phyloP scores from a whole-genome alignment of 2,113 vertebrate genomes.

The Dasyprocta punctata region DNA sequence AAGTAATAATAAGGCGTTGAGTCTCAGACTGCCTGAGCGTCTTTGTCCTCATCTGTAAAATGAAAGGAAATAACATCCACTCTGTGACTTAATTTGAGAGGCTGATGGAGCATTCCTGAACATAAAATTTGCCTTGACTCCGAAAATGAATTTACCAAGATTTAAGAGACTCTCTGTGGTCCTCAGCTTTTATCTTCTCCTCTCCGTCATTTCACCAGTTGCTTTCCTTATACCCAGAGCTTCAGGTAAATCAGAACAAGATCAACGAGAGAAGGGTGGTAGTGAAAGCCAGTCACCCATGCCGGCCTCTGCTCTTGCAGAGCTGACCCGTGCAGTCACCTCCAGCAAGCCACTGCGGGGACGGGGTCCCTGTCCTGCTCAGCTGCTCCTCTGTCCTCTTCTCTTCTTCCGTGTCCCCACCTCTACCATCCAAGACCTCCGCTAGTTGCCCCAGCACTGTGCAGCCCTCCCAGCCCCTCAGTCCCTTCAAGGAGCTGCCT shows the following conservation, averaged over 20 bases:
- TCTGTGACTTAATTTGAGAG: not conserved
- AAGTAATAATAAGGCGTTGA: not conserved
- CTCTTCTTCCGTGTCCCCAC: not conserved
- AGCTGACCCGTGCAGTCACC: not conserved
- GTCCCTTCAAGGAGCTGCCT: not conserved
- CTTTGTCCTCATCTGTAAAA: not conserved
- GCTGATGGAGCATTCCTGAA: not conserved
- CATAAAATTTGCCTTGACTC: not conserved
- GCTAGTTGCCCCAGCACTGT: not conserved
- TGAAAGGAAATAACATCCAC: not conserved
- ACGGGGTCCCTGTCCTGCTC: not conserved
- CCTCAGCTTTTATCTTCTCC: not conserved
- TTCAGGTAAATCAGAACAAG: not conserved
- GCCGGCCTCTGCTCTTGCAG: not conserved
- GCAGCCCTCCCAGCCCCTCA: not conserved
- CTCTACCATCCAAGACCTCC: not conserved
- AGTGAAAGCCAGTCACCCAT: not conserved
- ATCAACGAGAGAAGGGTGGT: not conserved
- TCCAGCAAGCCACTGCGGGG: not conserved
- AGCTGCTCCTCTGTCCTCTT: not conserved
- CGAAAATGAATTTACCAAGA: not conserved
- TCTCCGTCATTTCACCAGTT: not conserved
- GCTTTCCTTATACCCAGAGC: not conserved
- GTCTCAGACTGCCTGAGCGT: not conserved
- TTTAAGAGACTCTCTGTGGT: not conserved